Conservation (phyloP, 2,888 invertebrate species). For the Acanthosepion esculentum region DNA sequence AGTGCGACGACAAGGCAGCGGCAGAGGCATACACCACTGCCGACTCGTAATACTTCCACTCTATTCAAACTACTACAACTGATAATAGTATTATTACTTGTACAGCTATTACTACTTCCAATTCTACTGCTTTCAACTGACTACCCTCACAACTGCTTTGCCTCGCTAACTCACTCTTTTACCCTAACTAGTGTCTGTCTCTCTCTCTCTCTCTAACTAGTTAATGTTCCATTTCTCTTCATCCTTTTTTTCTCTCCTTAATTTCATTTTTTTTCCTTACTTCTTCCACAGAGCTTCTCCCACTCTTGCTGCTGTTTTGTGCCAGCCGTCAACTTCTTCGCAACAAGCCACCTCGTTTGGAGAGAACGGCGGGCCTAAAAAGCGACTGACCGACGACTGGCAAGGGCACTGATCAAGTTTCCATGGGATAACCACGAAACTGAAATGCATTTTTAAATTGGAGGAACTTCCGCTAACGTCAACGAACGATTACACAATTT, state of each 20-base stretch:
- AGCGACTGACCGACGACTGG: background rate
- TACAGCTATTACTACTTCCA: slow-evolving; percentile 6
- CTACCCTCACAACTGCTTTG: background rate
- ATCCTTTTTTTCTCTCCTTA: background rate
- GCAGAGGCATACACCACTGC: slow-evolving; percentile 14
- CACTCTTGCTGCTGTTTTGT: background rate
- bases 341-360: too few relatives aligned
- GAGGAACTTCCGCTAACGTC: background rate
- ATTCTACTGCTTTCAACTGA: slow-evolving; percentile 25
- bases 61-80: background rate
- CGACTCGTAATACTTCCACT: background rate
- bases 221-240: background rate
- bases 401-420: background rate
- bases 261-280: too few relatives aligned
- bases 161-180: background rate
- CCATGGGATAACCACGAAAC: background rate
- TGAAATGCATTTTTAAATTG: background rate
- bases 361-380: slow-evolving; percentile 5
- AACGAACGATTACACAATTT: background rate
- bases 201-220: background rate
- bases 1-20: background rate
- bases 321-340: slow-evolving; percentile 33
- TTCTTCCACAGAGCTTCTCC: background rate
- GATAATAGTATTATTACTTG: background rate
- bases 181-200: background rate